phyloP scores from a whole-genome alignment of 2,797 vertebrate genomes.

The Melanogrammus aeglefinus region DNA sequence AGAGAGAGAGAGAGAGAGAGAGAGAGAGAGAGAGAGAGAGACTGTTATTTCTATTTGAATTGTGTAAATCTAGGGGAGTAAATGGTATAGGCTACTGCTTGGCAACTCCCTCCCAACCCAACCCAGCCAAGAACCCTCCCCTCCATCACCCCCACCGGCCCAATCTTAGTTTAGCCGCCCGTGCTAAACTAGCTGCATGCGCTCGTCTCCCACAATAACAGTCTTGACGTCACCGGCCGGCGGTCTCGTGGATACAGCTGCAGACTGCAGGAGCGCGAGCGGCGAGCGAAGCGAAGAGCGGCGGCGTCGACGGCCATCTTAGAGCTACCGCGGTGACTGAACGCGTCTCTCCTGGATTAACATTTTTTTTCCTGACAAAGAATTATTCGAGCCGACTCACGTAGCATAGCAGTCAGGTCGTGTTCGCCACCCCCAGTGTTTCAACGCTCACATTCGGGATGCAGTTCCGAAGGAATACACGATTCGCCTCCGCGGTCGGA shows the following conservation, averaged over 20 bases:
- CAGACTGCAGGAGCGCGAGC: slow-evolving; percentile 63
- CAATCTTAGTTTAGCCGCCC: background rate
- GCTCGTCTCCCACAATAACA: slow-evolving; percentile 68
- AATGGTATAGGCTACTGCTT: slow-evolving; percentile 1
- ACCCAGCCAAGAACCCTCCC: background rate
- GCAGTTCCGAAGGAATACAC: slow-evolving; percentile 71
- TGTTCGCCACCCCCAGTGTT: slow-evolving; percentile 31
- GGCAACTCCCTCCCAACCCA: background rate
- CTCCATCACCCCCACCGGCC: background rate
- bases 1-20: background rate
- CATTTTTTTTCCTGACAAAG: slow-evolving; percentile 33
- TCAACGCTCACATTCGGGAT: slow-evolving; percentile 69
- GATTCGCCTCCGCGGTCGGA: slow-evolving; percentile 71
- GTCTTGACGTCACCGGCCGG: slow-evolving; percentile 72
- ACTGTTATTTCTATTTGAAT: too few relatives aligned
- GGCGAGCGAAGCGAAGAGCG: slow-evolving; percentile 63
- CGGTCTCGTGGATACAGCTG: slow-evolving; percentile 55
- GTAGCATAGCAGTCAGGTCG: slow-evolving; percentile 25
- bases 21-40: too few relatives aligned
- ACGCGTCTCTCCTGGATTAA: slow-evolving; percentile 50
- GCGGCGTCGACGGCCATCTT: slow-evolving; percentile 79
- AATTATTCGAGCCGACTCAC: slow-evolving; percentile 40
- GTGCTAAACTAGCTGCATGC: slow-evolving; percentile 58
- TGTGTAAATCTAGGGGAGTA: background rate
- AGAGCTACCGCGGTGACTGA: slow-evolving; percentile 68